Base-by-base conservation (phyloP, 2,888 invertebrate species). In the Drosophila algonquin region DNA sequence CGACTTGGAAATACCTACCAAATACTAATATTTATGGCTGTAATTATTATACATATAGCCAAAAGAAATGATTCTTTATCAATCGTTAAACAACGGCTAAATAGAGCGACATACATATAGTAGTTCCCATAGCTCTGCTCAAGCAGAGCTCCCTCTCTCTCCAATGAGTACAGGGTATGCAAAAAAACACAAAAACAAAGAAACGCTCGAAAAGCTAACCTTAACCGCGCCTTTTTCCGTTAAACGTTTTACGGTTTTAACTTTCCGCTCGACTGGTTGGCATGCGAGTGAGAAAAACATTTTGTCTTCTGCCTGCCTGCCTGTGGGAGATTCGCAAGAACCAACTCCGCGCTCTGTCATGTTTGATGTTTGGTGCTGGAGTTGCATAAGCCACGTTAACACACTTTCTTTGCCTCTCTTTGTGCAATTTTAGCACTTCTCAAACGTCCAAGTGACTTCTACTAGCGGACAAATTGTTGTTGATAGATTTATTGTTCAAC, bases 211-310 rank as follows among this genome's bases (percentile, higher is more conserved):
- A 57, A 51, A 68, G 72, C 58, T 71, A 84, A 73, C 81, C 87
- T 56, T 69, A 87, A 74, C 81, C 81, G 79, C 81, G 67, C 81
- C 81, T 81, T 76, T 84, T 87, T 76, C 81, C 81, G 85, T 74
- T 81, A 84, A 84, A 53, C 81, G 81, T 51, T 79, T 79, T 74
- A 75, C 87, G 69, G 81, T 73, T 73, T 78, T 59, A 81, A 63
- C 71, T 79, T 63, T 76, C 68, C 84, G 69, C 73, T 61, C 24
- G 60, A 73, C 40, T 47, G 74, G 27, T 46, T 57, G 54, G 52
- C 45, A 70, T 46, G 54, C 16, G 44, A 24, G 21, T n/a, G 12
- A 27, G 48, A n/a, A 9, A 9, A 21, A 32, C 14, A 18, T 50
- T 40, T n/a, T 6, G 4, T 12, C 21, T 59, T n/a, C 24, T 10